Conservation (phyloP, 2,888 invertebrate genomes). For the Agrochola circellaris region DNA sequence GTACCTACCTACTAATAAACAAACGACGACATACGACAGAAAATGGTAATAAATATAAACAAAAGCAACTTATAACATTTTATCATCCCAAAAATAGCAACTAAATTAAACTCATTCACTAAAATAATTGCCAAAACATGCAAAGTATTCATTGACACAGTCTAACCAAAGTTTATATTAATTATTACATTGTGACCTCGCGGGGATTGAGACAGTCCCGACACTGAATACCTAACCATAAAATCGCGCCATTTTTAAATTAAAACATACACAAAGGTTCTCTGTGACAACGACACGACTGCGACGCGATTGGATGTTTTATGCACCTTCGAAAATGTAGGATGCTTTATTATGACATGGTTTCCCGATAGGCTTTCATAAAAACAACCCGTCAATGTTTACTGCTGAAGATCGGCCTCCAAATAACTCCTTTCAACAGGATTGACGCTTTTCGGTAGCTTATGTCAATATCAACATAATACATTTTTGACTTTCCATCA, state of each 20-base stretch:
- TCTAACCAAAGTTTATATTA: conserved; percentile 23
- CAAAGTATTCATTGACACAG: conserved; percentile 49
- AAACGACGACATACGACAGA: neutral
- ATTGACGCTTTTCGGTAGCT: neutral
- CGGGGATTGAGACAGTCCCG: conserved; percentile 39
- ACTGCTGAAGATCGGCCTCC: too few species aligned
- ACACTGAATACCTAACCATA: conserved; percentile 46
- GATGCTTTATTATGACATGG: neutral
- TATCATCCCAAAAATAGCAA: neutral
- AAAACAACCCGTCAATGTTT: neutral
- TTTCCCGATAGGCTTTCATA: neutral
- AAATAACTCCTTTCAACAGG: neutral
- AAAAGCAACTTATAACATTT: neutral
- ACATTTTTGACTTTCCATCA: too few species aligned
- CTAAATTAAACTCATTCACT: neutral
- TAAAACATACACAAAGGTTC: conserved; percentile 41
- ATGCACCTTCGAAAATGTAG: neutral
- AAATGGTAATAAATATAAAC: neutral
- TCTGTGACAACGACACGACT: conserved; percentile 35
- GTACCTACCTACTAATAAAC: too few species aligned
- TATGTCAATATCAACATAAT: neutral
- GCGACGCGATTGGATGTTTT: conserved; percentile 31
- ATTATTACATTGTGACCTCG: conserved; percentile 39
- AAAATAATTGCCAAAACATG: conserved; percentile 48
- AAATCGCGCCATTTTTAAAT: conserved; percentile 52